A percentile compares a stretch with the other conserved stretches of the same genome.
Evolutionary conservation across 2,888 invertebrate species (phyloP).

Genomic region (Drosophila imparisetae): DNA sequence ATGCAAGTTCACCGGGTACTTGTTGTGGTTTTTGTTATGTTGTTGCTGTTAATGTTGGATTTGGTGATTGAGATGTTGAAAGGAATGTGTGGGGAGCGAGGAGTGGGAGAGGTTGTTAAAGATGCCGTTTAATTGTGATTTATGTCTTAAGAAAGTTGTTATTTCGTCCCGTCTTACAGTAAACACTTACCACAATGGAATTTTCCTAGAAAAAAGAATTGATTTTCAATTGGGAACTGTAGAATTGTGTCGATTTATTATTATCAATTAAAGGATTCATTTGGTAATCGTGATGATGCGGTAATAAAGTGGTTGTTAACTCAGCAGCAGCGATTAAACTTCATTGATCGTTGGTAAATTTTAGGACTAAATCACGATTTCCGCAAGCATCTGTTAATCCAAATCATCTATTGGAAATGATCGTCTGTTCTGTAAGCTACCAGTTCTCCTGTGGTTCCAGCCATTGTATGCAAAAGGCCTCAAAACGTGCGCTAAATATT

Average conservation of each 20-base stretch:
- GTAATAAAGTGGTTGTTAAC: slow-evolving; percentile 40
- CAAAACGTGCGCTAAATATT: slow-evolving; percentile 75
- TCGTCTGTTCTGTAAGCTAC: slow-evolving; percentile 31
- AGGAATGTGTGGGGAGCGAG: slow-evolving; percentile 16
- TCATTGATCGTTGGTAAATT: slow-evolving; percentile 41
- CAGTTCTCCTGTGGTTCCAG: slow-evolving; percentile 15
- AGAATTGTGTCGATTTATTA: slow-evolving; percentile 5
- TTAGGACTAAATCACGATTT: slow-evolving; percentile 65
- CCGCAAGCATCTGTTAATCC: slow-evolving; percentile 29
- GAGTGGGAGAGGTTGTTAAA: slow-evolving; percentile 13
- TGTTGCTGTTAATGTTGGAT: slow-evolving; percentile 12
- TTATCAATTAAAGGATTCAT: slow-evolving; percentile 2
- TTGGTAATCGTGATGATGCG: slow-evolving; percentile 31
- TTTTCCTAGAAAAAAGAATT: not conserved
- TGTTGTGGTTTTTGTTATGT: slow-evolving; percentile 29
- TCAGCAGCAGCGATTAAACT: slow-evolving; percentile 16
- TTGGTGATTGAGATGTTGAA: slow-evolving; percentile 47
- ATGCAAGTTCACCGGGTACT: slow-evolving; percentile 62
- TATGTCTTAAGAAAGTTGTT: slow-evolving; percentile 62
- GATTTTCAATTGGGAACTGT: slow-evolving; percentile 7
- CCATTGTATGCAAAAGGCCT: slow-evolving; percentile 67
- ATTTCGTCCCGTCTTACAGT: not conserved
- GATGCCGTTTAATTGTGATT: slow-evolving; percentile 65
- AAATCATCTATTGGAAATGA: slow-evolving; percentile 50
- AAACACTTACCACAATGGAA: not conserved